Percentiles rank a stretch among this genome's conserved stretches.
phyloP scores from a whole-genome alignment of 2,113 vertebrate genomes.

The Perca fluviatilis region DNA sequence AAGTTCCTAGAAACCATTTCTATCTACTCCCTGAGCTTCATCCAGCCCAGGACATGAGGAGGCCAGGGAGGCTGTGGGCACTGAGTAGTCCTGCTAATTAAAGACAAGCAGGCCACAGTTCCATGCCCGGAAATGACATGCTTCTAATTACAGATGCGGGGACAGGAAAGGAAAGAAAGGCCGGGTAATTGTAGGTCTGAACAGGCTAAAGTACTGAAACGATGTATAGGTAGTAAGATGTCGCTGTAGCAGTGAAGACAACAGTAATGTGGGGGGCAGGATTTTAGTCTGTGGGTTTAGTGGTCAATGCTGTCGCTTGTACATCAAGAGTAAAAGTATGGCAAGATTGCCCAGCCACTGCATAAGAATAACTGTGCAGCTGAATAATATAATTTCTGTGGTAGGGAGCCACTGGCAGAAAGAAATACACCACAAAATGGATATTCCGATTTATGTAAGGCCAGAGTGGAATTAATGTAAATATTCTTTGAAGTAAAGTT shows the following conservation, averaged over 20 bases:
- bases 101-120: constrained; percentile 73
- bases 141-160: constrained; percentile 80
- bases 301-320: constrained; percentile 37
- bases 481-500: constrained; percentile 36
- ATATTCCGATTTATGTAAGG: constrained; percentile 20
- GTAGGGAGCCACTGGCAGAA: constrained; percentile 23
- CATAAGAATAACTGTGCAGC: constrained; percentile 34
- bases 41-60: constrained; percentile 56
- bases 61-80: constrained; percentile 69
- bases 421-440: constrained; percentile 4
- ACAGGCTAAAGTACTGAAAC: constrained; percentile 48
- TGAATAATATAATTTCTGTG: constrained; percentile 40
- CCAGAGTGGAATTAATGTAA: constrained; percentile 52
- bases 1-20: constrained; percentile 49
- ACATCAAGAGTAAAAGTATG: constrained; percentile 42
- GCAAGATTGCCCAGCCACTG: constrained; percentile 21
- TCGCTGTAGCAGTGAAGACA: constrained; percentile 53
- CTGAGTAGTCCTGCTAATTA: constrained; percentile 75
- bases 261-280: constrained; percentile 40
- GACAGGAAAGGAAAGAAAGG: constrained; percentile 67
- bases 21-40: constrained; percentile 35
- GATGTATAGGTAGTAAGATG: constrained; percentile 65
- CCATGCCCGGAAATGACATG: constrained; percentile 83
- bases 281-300: constrained; percentile 53
- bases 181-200: constrained; percentile 74